Conservation (phyloP, 2,888 invertebrate species). For the Lepidocyrtoides sp. region DNA sequence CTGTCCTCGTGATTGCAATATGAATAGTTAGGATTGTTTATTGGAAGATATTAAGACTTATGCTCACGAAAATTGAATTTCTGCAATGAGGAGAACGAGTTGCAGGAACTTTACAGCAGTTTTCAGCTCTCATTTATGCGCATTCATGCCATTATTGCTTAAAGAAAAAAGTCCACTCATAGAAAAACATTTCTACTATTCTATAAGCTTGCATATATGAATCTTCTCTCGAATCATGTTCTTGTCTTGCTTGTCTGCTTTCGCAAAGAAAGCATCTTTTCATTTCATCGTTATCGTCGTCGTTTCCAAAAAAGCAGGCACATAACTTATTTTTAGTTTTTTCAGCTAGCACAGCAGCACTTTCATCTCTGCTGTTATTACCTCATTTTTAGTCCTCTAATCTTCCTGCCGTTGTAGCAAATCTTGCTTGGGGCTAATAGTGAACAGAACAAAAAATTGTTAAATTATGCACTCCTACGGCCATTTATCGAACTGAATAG, state of each 20-base stretch:
- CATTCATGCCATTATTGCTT: no score
- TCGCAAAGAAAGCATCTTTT: neutral
- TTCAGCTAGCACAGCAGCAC: neutral
- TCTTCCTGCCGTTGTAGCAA: neutral
- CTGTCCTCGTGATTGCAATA: no score
- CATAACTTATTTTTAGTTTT: neutral
- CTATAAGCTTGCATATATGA: no score
- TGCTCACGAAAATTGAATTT: no score
- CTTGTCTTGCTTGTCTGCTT: neutral
- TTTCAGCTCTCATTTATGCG: no score
- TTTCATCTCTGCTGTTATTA: slow-evolving; percentile 28
- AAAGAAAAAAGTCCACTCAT: no score
- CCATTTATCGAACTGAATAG: neutral
- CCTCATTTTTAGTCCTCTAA: neutral
- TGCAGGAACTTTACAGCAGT: no score
- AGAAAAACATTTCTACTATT: no score
- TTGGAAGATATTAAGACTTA: no score
- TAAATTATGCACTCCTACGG: neutral
- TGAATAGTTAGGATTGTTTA: no score
- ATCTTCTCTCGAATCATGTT: neutral
- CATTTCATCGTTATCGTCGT: neutral
- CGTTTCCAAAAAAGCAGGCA: neutral
- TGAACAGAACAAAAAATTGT: neutral
- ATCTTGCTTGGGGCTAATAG: neutral
- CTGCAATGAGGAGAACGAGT: no score